Evolutionary conservation across 2,797 vertebrate species (phyloP), one percentile per base, ranked within the genome.

Genomic region (Diplodus sargus): DNA sequence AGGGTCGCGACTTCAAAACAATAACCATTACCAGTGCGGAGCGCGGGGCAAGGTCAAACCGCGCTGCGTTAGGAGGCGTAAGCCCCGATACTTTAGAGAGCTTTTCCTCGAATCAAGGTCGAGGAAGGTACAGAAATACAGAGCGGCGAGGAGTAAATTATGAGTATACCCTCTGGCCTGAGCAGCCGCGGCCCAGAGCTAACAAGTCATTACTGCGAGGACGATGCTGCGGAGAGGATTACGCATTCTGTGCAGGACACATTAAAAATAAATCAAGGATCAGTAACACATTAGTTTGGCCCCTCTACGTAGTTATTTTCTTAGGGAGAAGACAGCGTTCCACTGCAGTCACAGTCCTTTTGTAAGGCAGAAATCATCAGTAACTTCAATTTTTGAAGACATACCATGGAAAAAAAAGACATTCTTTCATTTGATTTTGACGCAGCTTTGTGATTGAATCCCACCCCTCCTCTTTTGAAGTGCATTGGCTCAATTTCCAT

Each of bases 1-100:
- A 75, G 74, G 88, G 88, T 83, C 82, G 4, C 4, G 78, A 79
- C 83, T 83, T 84, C 70, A 75, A 85, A 86, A 90, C 85, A 91
- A 88, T 85, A 90, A 89, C 74, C 76, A 84, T 88, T 78, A 85
- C 75, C 84, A 66, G 57, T 57, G 17, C 65, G 71, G 59, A 72
- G 11, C 23, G 15, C 9, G 73, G 76, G 74, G 76, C 84, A 68
- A 90, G 89, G 91, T 90, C 82, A 68, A 60, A 70, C 28, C 18
- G 30, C 48, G 28, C 11, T 45, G 82, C 71, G 82, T 86, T 82
- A 81, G 81, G 52, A 70, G 54, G 62, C 69, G 0, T 63, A 76
- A 79, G 80, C 22, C 53, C 3, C 22, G 65, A 71, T 83, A 49
- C 76, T 57, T 82, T 18, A 23, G 8, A 28, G 78, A 51, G 70